Evolutionary conservation across 1,140 invertebrate genomes (phyloP).

Genomic region (Chelonus insularis): DNA sequence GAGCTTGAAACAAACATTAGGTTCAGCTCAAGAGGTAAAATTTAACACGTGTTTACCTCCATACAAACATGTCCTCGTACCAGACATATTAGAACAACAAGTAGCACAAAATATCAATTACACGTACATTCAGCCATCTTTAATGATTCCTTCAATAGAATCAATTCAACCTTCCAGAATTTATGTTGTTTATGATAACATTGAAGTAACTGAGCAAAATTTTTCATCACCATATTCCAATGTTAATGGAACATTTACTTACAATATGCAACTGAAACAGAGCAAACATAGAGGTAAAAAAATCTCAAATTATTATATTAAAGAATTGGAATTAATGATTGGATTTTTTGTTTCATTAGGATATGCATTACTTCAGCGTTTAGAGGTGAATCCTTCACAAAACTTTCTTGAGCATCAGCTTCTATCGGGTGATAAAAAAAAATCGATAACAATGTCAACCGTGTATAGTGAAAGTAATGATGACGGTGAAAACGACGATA

Average conservation of each 20-base stretch:
- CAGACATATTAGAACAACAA: constrained; percentile 67
- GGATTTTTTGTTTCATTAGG: constrained; percentile 43
- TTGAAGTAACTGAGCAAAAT: constrained; percentile 70
- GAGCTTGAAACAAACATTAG: constrained; percentile 38
- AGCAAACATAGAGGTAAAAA: constrained; percentile 63
- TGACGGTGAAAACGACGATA: constrained; percentile 33
- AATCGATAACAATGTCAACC: constrained; percentile 32
- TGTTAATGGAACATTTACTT: constrained; percentile 65
- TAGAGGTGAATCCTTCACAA: constrained; percentile 54
- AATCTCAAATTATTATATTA: not conserved
- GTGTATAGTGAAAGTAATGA: constrained; percentile 34
- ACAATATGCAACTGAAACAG: constrained; percentile 69
- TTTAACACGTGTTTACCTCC: constrained; percentile 60
- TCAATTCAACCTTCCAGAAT: constrained; percentile 68
- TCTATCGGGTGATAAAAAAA: too few species aligned
- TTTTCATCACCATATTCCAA: constrained; percentile 66
- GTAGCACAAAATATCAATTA: constrained; percentile 61
- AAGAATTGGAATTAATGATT: not conserved
- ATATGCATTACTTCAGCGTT: constrained; percentile 61
- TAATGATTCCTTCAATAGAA: constrained; percentile 50
- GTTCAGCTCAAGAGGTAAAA: constrained; percentile 41
- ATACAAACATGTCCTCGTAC: constrained; percentile 65
- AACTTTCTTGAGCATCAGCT: too few species aligned
- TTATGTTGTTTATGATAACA: constrained; percentile 73
- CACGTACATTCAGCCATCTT: constrained; percentile 42